Evolutionary conservation across 2,888 invertebrate genomes (phyloP).

Genomic region (Harpalus rubripes): DNA sequence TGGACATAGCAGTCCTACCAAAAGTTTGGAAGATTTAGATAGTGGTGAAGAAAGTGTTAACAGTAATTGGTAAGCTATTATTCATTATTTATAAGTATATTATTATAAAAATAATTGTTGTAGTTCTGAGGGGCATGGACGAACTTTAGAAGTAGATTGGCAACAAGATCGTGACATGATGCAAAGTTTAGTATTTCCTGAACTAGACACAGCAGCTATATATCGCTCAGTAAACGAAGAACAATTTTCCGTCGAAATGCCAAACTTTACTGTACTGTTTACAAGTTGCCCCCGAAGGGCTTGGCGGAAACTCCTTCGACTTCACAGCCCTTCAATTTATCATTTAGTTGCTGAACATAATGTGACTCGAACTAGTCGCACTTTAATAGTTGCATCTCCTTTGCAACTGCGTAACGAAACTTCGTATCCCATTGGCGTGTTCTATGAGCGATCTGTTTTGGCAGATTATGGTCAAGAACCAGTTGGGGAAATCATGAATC

Average conservation of each 20-base stretch:
- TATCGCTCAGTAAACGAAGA: conserved; percentile 84
- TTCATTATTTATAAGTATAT: neutral
- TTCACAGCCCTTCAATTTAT: conserved; percentile 82
- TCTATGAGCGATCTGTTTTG: conserved; percentile 86
- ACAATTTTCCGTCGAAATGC: conserved; percentile 82
- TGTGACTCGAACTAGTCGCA: conserved; percentile 79
- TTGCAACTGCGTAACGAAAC: conserved; percentile 90
- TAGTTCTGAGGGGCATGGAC: conserved; percentile 53
- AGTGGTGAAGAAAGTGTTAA: conserved; percentile 73
- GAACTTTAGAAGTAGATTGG: conserved; percentile 56
- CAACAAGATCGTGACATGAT: conserved; percentile 74
- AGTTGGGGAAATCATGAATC: conserved; percentile 85
- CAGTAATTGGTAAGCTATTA: conserved; percentile 74
- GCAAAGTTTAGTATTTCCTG: conserved; percentile 77
- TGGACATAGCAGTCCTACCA: conserved; percentile 81
- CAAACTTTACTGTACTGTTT: conserved; percentile 82
- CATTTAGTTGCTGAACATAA: conserved; percentile 84
- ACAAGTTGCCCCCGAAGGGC: conserved; percentile 83
- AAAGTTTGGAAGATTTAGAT: conserved; percentile 72
- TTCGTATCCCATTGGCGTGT: conserved; percentile 86
- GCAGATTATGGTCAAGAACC: conserved; percentile 83
- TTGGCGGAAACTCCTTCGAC: conserved; percentile 82
- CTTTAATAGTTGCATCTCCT: conserved; percentile 86
- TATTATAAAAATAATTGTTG: neutral
- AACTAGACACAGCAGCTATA: conserved; percentile 79